These are phyloP conservation scores for Myathropa florea DNA, from an alignment of 2,888 invertebrate species.

Conservation along the genomic window DNA sequence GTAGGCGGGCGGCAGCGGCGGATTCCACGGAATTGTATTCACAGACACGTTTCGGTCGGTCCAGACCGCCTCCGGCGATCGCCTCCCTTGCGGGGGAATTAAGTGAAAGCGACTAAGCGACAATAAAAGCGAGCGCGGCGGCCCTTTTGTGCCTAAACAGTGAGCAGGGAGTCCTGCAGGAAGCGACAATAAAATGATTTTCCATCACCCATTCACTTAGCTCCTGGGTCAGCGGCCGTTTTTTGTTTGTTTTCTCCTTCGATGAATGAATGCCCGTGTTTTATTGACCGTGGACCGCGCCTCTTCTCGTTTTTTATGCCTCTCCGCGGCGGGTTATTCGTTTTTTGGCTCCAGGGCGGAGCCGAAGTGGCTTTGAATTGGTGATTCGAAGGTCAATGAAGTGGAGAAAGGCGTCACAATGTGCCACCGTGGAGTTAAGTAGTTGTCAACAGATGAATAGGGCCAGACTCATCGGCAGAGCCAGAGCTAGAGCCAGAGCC, in stretches of 20 bases:
- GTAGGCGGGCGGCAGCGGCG: not conserved
- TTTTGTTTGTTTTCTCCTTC: not conserved
- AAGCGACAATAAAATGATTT: constrained; percentile 54
- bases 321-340: not conserved
- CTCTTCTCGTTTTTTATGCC: not conserved
- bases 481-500: not conserved
- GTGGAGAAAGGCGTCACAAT: not conserved
- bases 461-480: too few relatives aligned
- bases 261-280: constrained; percentile 20
- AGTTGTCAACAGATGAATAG: too few relatives aligned
- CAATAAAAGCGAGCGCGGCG: constrained; percentile 49
- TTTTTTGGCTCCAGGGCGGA: not conserved
- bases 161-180: constrained; percentile 1
- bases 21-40: constrained; percentile 45
- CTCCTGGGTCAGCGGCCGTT: constrained; percentile 40
- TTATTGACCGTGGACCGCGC: constrained; percentile 13
- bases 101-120: constrained; percentile 62
- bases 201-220: constrained; percentile 66
- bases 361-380: not conserved
- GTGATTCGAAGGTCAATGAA: too few relatives aligned
- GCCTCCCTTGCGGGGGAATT: constrained; percentile 23
- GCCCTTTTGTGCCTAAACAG: constrained; percentile 41
- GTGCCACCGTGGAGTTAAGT: not conserved
- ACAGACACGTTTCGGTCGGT: constrained; percentile 55
- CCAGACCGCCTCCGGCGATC: not conserved